Evolutionary conservation across 2,113 vertebrate species (phyloP).

Genomic region (Prietella phreatophila): DNA sequence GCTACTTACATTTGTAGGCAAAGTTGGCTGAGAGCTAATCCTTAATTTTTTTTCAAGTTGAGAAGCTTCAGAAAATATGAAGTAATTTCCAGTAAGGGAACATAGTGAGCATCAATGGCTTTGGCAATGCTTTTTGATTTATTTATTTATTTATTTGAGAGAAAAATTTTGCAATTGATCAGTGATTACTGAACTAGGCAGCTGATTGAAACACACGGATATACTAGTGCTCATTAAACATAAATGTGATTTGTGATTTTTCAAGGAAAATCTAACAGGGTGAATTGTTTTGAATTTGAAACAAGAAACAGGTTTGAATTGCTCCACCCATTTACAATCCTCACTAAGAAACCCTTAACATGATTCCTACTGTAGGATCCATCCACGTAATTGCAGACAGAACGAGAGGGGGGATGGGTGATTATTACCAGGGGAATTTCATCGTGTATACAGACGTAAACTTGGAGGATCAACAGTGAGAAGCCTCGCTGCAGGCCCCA

Average conservation of each 20-base stretch:
- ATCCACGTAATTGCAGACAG: neutral
- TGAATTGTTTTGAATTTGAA: neutral
- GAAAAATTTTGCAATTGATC: too few species aligned
- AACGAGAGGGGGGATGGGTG: neutral
- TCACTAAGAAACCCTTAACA: neutral
- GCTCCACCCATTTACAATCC: neutral
- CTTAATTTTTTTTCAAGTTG: too few species aligned
- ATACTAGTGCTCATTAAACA: too few species aligned
- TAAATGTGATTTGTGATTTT: neutral
- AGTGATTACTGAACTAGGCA: too few species aligned
- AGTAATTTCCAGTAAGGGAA: too few species aligned
- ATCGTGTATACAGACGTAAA: constrained; percentile 4
- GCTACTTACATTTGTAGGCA: too few species aligned
- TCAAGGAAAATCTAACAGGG: neutral
- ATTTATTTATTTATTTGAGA: too few species aligned
- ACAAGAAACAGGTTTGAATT: neutral
- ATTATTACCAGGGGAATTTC: neutral
- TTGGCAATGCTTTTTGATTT: too few species aligned
- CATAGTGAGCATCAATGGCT: too few species aligned
- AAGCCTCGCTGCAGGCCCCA: constrained; percentile 51
- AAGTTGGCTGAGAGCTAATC: too few species aligned
- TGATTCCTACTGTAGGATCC: neutral
- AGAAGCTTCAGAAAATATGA: too few species aligned
- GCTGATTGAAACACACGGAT: too few species aligned
- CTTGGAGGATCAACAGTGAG: constrained; percentile 39